Base-by-base conservation (phyloP, 2,113 vertebrate genomes). In the Entomyzon cyanotis region DNA sequence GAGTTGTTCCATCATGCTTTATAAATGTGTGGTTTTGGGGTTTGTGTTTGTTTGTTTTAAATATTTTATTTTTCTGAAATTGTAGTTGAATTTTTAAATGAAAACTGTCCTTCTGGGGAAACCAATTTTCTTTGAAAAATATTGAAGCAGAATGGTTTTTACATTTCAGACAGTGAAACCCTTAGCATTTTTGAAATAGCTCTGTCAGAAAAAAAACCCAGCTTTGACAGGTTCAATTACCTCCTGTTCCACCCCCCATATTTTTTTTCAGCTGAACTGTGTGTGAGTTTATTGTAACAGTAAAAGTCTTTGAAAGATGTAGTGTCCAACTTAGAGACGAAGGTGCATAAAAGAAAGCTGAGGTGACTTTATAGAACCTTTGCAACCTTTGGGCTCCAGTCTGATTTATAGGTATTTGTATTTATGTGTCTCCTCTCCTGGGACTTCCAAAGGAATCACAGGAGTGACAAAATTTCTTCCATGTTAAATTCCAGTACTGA, bases 301-400 rank as follows among this genome's bases (percentile, higher is more conserved):
- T 69, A 92, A 89, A 90, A 93, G 74, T 92, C 19, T 84, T 87
- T 90, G 79, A 77, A 93, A 92, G 55, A 53, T 80, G 52, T 35
- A 63, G 49, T 18, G 24, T 73, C 63, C 53, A 74, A 74, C 59
- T 88, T 88, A 23, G 17, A 77, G 68, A 88, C 35, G 33, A 63
- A 90, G 55, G 63, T 92, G 50, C 41, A 39, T 62, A 74, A 76
- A 90, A 86, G 42, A 89, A 93, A 84, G 11, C 35, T 85, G 67
- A 93, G 53, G 24, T 90, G 62, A 63, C 68, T 93, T 90, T 93
- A 64, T 93, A 78, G 21, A 70, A 67, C 64, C 19, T 84, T 90
- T 84, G 46, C 37, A 84, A 28, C 42, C 53, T 91, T 92, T 84
- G 33, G 64, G 70, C 27, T 90, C 33, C 30, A 59, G 27, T 70